Evolutionary conservation across 2,888 invertebrate genomes (phyloP), one percentile per base, ranked within the genome.

Genomic region (Meandrusa payeni): DNA sequence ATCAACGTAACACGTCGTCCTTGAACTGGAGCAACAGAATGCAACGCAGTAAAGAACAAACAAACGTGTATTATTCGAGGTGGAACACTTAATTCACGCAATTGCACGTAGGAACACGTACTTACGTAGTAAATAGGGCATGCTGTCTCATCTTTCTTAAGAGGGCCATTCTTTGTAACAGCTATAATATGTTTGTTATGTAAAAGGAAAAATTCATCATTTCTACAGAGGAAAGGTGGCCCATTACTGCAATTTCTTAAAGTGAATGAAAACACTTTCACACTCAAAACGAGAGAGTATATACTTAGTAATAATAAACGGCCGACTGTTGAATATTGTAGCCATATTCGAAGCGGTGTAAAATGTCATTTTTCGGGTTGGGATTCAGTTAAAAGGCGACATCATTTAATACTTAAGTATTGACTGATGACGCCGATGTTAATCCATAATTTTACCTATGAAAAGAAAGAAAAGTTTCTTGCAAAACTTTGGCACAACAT

Each of bases 1-100:
- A 43, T 49, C 54, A 65, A 60, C 59, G 57, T 63, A 63, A 65
- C 64, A 62, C 9, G 63, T 28, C 67, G 75, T 73, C 79, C 79
- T 80, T 78, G 78, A 78, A 76, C 77, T 69, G 66, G 42, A 61
- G 66, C 67, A 68, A 67, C 66, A 51, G 59, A 53, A 54, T 48
- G 49, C 46, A 52, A 54, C 34, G 42, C 48, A 48, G 48, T 37
- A 39, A 12, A 39, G 36, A 24, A 38, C 43, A 42, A 28, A 42
- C 29, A 31, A 36, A 40, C 41, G 29, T 23, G 39, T 33, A 39
- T 13, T 11, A 38, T 19, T 29, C 39, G 44, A 45, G 44, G 44
- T 45, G 39, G 34, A 26, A 39, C 44, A 45, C 44, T 45, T 34
- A 13, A 22, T 48, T 49, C 44, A 53, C 47, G 51, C 50, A 53